These are phyloP conservation scores for Tenthredo scrophulariae DNA, from an alignment of 2,888 invertebrate genomes.

Conservation along the genomic window DNA sequence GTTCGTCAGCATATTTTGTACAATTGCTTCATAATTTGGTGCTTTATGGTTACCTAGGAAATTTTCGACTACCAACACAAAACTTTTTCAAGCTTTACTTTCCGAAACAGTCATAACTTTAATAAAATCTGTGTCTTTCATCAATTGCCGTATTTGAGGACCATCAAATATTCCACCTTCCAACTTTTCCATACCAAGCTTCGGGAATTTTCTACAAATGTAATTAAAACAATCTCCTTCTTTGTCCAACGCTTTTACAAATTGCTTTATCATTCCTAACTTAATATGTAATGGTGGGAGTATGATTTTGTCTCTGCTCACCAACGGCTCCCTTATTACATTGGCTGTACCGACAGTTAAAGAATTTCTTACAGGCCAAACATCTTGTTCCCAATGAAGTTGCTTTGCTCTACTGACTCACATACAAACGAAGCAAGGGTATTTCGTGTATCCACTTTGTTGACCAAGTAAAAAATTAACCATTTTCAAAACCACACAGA, in stretches of 20 bases:
- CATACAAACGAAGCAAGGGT: slow-evolving; percentile 55
- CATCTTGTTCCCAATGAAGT: slow-evolving; percentile 49
- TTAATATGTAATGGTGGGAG: slow-evolving; percentile 63
- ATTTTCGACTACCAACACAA: slow-evolving; percentile 34
- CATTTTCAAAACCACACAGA: slow-evolving; percentile 60
- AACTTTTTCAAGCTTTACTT: slow-evolving; percentile 58
- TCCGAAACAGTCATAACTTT: slow-evolving; percentile 57
- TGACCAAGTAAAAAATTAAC: slow-evolving; percentile 58
- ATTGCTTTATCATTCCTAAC: not conserved
- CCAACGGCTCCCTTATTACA: slow-evolving; percentile 32
- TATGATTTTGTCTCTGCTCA: slow-evolving; percentile 56
- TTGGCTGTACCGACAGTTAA: not conserved
- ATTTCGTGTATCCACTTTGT: slow-evolving; percentile 59
- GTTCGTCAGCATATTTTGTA: slow-evolving; percentile 61
- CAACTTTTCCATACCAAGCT: not conserved
- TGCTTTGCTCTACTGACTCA: slow-evolving; percentile 56
- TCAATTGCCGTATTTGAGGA: slow-evolving; percentile 61
- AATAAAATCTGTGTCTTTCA: slow-evolving; percentile 58
- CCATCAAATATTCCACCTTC: slow-evolving; percentile 55
- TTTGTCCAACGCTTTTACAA: too few species aligned
- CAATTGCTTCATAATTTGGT: slow-evolving; percentile 58
- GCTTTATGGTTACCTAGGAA: slow-evolving; percentile 60
- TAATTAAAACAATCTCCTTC: not conserved
- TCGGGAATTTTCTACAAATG: not conserved
- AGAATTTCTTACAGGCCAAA: not conserved